phyloP scores from a whole-genome alignment of 2,888 invertebrate genomes.

The Loripinus fragilis region DNA sequence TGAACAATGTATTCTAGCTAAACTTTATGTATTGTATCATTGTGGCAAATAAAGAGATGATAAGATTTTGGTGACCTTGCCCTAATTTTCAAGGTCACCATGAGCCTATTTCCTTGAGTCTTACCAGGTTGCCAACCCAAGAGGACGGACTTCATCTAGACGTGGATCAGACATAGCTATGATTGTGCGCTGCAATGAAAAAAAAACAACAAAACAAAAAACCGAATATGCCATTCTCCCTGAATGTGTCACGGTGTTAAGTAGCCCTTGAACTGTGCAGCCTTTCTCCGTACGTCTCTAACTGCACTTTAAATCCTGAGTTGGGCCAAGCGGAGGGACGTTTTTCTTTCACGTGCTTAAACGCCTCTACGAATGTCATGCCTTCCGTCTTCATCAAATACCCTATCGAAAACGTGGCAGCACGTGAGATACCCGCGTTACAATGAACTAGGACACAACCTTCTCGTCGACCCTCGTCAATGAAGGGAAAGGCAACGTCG shows the following conservation, averaged over 20 bases:
- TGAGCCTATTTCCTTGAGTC: too few species aligned
- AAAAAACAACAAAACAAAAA: neutral
- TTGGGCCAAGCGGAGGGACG: slow-evolving; percentile 91
- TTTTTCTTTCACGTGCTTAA: slow-evolving; percentile 87
- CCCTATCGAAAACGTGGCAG: slow-evolving; percentile 91
- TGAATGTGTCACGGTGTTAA: too few species aligned
- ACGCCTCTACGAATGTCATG: slow-evolving; percentile 88
- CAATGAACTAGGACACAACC: slow-evolving; percentile 92
- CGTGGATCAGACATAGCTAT: too few species aligned
- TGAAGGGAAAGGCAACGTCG: slow-evolving; percentile 86
- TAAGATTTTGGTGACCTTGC: too few species aligned
- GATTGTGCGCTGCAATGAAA: neutral
- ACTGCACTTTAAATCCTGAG: slow-evolving; percentile 90
- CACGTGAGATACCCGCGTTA: slow-evolving; percentile 95
- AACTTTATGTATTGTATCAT: too few species aligned
- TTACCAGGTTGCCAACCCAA: too few species aligned
- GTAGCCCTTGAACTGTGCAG: slow-evolving; percentile 23
- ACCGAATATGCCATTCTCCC: too few species aligned
- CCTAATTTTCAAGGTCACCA: too few species aligned
- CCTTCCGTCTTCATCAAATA: slow-evolving; percentile 88
- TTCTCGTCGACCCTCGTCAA: slow-evolving; percentile 85
- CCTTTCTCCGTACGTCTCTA: slow-evolving; percentile 84
- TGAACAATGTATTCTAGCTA: too few species aligned
- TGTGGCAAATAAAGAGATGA: too few species aligned
- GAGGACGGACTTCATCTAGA: too few species aligned